Evolutionary conservation across 37 sponge, comb jelly and placozoan genomes (phyloP).

Genomic region (Ianthella basta): DNA sequence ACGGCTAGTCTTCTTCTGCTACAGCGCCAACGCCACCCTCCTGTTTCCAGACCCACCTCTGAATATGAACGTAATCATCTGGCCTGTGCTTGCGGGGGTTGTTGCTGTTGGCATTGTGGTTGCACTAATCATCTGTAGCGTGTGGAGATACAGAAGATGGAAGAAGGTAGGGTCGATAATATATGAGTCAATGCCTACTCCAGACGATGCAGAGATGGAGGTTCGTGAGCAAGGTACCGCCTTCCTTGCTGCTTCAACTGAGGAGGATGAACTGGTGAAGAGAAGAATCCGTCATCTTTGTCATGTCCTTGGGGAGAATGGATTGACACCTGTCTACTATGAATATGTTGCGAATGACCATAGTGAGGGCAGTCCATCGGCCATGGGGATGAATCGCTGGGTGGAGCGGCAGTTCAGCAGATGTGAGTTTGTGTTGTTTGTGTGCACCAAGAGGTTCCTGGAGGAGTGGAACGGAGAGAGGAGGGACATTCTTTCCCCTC

Average conservation of each 20-base stretch:
- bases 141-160: no score
- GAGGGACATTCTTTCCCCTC: neutral
- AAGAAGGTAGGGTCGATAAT: no score
- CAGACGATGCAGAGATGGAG: no score
- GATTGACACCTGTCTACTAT: conserved; percentile 12
- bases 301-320: neutral
- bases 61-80: no score
- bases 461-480: conserved; percentile 27
- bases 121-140: no score
- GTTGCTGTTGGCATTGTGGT: no score
- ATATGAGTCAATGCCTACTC: no score
- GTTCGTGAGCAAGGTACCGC: no score
- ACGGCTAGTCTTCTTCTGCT: no score
- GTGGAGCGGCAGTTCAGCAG: conserved; percentile 20
- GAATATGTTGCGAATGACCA: conserved; percentile 10
- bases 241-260: conserved; percentile 11
- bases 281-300: neutral
- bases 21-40: no score
- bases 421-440: conserved; percentile 23
- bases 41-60: no score
- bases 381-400: conserved; percentile 11
- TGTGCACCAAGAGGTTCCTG: conserved; percentile 10
- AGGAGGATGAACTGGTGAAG: neutral
- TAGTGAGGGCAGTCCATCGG: neutral
- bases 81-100: no score